Conservation (phyloP, 2,113 vertebrate genomes). For the Catharus minimus region DNA sequence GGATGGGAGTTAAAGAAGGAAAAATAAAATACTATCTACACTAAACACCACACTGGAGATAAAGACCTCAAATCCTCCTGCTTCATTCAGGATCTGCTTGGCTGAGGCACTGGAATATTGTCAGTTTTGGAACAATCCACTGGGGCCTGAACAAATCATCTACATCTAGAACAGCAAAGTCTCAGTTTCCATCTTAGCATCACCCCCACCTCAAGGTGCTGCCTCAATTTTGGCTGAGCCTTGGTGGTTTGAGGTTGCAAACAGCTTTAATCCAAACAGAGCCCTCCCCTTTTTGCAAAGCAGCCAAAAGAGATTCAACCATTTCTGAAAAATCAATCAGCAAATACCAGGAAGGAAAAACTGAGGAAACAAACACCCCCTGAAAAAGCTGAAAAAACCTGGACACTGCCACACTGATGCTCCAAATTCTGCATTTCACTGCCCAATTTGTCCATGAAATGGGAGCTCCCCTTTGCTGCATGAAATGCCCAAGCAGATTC, state of each 20-base stretch:
- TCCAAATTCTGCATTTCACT: not conserved
- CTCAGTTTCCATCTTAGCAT: not conserved
- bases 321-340: not conserved
- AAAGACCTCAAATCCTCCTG: not conserved
- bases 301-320: not conserved
- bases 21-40: not conserved
- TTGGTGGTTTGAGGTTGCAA: not conserved
- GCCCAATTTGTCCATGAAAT: rapidly evolving
- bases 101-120: not conserved
- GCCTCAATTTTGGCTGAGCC: not conserved
- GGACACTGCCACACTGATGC: not conserved
- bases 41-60: not conserved
- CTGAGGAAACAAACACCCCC: not conserved
- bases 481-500: not conserved
- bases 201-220: not conserved
- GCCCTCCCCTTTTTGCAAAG: not conserved
- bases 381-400: not conserved
- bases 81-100: not conserved
- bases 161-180: not conserved
- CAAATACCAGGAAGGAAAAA: not conserved
- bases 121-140: not conserved
- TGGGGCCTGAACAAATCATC: not conserved
- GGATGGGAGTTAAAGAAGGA: not conserved
- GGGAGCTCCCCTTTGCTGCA: not conserved
- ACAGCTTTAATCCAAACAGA: not conserved